Base-by-base conservation (phyloP, 2,888 invertebrate species). In the Epinotia demarniana region DNA sequence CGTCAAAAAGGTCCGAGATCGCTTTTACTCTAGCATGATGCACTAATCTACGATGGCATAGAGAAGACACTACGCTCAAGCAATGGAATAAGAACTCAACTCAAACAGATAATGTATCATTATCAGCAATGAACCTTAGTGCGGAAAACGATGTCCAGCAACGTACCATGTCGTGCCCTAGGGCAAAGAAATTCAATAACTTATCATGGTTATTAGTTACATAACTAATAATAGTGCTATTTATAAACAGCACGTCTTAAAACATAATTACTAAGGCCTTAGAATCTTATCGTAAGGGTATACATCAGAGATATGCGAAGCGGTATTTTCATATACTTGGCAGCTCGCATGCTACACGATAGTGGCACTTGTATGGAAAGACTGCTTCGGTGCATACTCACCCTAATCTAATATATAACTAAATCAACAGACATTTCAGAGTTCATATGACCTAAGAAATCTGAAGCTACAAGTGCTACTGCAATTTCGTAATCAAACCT, bases 21-120 rank as follows among this genome's bases (percentile, higher is more conserved):
- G 58, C 69, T n/a, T 64, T 66, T 70, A 69, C 74, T 75, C 9
- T 33, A 39, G 61, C 57, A 46, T 19, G 73, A 82, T 89, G 90
- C 85, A 85, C 77, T 78, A 80, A 81, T 85, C 87, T 92, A 92
- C 85, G 78, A 57, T 61, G 33, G 39, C 69, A 12, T 77, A 82
- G 82, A 91, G 90, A 89, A 86, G 85, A 85, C 84, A 80, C 81
- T 83, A 90, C 88, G 83, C 79, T 23, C 57, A 23, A 57, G 55
- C 68, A 76, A 61, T n/a, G 53, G 58, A 77, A 77, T 61, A 62
- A 74, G 77, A 79, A 79, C 71, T 55, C 73, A 78, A 71, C 77
- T 70, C 67, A 57, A 46, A 53, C 53, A 69, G 75, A 43, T 70
- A 77, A 77, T 77, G 73, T 80, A 82, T 73, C 64, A 75, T 75